Conservation (phyloP, 2,888 invertebrate species). For the Hartigia nigra region DNA sequence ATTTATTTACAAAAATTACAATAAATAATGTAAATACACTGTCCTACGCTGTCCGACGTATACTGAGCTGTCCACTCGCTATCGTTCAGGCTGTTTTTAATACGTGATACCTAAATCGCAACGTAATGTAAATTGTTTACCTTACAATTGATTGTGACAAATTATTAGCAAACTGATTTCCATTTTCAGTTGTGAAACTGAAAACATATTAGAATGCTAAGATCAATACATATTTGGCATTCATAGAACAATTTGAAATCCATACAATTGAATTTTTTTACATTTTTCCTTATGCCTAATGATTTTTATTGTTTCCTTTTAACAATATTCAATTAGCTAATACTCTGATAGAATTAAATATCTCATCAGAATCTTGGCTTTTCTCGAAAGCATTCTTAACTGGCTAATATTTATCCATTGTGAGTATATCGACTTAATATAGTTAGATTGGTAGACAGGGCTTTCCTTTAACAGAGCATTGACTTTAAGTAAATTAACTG, state of each 20-base stretch:
- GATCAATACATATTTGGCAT: not conserved
- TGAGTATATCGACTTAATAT: not conserved
- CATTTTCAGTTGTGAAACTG: not conserved
- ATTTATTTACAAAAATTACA: constrained; percentile 53
- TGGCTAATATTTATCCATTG: not conserved
- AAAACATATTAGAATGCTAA: not conserved
- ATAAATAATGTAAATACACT: constrained; percentile 40
- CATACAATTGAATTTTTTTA: not conserved
- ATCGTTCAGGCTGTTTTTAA: no score
- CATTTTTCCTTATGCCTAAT: not conserved
- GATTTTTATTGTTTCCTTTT: not conserved
- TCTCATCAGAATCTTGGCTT: not conserved
- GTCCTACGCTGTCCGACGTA: no score
- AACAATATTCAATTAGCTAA: not conserved
- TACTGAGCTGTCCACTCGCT: constrained; percentile 7
- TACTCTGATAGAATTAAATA: not conserved
- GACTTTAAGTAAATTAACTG: not conserved
- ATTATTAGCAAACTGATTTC: constrained; percentile 9
- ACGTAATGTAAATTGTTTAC: constrained; percentile 3
- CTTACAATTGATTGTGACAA: not conserved
- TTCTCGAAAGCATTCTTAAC: not conserved
- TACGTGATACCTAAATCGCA: not conserved
- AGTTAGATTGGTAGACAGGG: no score
- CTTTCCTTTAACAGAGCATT: no score
- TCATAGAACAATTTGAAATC: not conserved